phyloP scores from a whole-genome alignment of 1,140 invertebrate species.

The Brachionus angularis region DNA sequence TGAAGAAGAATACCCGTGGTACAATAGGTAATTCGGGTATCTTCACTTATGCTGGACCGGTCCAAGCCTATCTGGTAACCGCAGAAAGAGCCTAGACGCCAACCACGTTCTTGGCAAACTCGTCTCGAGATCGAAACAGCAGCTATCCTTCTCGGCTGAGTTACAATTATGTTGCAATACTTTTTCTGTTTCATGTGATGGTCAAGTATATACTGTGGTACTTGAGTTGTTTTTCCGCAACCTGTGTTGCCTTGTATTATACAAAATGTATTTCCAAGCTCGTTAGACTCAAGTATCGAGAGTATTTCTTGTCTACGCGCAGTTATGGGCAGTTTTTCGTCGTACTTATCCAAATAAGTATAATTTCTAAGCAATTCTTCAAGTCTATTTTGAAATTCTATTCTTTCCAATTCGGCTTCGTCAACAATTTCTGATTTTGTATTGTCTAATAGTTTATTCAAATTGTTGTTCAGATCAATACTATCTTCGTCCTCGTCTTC shows the following conservation, averaged over 20 bases:
- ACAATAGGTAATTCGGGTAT: slow-evolving; percentile 55
- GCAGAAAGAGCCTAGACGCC: slow-evolving; percentile 53
- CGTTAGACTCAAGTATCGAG: slow-evolving; percentile 50
- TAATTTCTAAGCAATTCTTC: slow-evolving; percentile 12
- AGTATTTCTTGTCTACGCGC: slow-evolving; percentile 44
- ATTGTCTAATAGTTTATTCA: slow-evolving; percentile 2
- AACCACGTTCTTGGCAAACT: slow-evolving; percentile 53
- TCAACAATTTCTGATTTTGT: neutral
- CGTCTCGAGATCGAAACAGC: slow-evolving; percentile 54
- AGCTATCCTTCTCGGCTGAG: slow-evolving; percentile 57
- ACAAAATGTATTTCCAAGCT: slow-evolving; percentile 50
- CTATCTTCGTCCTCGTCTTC: slow-evolving; percentile 7
- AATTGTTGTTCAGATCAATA: slow-evolving; percentile 18
- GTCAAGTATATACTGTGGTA: slow-evolving; percentile 58
- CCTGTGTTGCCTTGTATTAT: slow-evolving; percentile 55
- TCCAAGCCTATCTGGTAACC: slow-evolving; percentile 54
- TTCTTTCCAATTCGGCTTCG: slow-evolving; percentile 7
- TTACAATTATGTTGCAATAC: slow-evolving; percentile 57
- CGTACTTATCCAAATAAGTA: slow-evolving; percentile 2
- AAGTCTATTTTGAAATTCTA: neutral
- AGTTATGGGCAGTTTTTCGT: slow-evolving; percentile 44
- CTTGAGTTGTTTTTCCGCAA: slow-evolving; percentile 56
- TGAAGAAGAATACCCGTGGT: slow-evolving; percentile 57
- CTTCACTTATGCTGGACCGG: slow-evolving; percentile 45
- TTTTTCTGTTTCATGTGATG: slow-evolving; percentile 50